phyloP scores from a whole-genome alignment of 2,888 invertebrate genomes.

The Flexamia atlantica region DNA sequence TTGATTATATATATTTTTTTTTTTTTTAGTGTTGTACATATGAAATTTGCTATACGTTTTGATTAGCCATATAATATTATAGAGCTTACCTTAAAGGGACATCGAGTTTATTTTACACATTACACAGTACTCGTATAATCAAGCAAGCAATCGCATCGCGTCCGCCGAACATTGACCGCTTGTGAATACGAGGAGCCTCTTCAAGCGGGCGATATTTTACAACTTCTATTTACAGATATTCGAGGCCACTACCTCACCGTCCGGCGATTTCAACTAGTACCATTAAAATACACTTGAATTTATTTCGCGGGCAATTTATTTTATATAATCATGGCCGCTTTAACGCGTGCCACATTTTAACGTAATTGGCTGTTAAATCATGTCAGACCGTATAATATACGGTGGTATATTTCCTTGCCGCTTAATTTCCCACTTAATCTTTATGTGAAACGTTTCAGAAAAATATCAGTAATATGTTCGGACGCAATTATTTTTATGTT shows the following conservation, averaged over 20 bases:
- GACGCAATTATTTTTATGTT: constrained; percentile 1
- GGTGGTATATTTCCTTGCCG: constrained; percentile 42
- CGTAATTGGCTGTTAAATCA: constrained; percentile 52
- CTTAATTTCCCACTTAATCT: constrained; percentile 39
- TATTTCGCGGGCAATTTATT: constrained; percentile 39
- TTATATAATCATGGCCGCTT: constrained; percentile 40
- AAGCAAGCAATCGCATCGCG: too few relatives aligned
- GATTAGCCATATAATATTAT: too few relatives aligned
- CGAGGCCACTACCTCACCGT: constrained; percentile 34
- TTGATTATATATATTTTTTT: too few relatives aligned
- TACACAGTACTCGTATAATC: too few relatives aligned
- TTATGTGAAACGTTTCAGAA: constrained; percentile 25
- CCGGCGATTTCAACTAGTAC: constrained; percentile 29
- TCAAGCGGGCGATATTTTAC: constrained; percentile 17
- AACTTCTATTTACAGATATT: constrained; percentile 37
- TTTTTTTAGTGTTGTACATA: too few relatives aligned
- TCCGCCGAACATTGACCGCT: not conserved
- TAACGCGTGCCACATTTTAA: constrained; percentile 48
- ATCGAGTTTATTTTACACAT: too few relatives aligned
- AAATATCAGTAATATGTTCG: constrained; percentile 20
- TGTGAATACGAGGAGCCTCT: not conserved
- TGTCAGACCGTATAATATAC: constrained; percentile 30
- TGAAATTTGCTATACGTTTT: too few relatives aligned
- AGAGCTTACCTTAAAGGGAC: too few relatives aligned
- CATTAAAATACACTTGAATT: constrained; percentile 47